Conservation (phyloP, 2,797 vertebrate species). For the Sciurus vulgaris region DNA sequence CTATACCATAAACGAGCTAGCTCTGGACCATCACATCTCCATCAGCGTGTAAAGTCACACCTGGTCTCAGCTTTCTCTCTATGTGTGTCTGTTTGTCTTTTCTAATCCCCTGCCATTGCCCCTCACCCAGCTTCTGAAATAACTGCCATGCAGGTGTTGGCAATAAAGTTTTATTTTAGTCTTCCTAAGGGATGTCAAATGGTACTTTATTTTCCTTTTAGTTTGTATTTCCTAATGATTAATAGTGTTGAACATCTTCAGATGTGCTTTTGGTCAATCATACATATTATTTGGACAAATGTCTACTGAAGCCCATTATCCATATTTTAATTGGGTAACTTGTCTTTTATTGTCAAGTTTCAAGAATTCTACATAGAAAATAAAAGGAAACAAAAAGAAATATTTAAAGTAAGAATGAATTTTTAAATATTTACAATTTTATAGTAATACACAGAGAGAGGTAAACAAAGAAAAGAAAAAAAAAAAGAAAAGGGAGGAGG, state of each 20-base stretch:
- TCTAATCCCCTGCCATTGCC: no score
- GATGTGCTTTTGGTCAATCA: background rate
- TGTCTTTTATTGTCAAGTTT: background rate
- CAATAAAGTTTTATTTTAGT: background rate
- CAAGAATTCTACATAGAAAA: background rate
- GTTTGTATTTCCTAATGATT: background rate
- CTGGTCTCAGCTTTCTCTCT: no score
- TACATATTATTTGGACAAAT: background rate
- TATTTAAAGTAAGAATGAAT: background rate
- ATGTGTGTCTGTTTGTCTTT: no score
- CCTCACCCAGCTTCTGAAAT: no score
- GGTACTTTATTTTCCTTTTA: background rate
- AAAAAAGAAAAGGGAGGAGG: background rate
- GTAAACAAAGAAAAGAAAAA: background rate
- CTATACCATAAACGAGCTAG: no score
- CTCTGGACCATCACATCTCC: no score
- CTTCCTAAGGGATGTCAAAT: background rate
- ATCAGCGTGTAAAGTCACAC: no score
- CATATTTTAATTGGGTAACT: background rate
- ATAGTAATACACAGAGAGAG: background rate
- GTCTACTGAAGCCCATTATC: background rate
- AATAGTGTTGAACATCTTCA: background rate
- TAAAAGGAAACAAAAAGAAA: background rate
- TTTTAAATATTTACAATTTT: background rate
- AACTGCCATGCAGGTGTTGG: no score